A percentile compares a stretch with the other conserved stretches of the same genome.
Evolutionary conservation across 2,888 invertebrate species (phyloP).

Genomic region (Campoplex capitator): DNA sequence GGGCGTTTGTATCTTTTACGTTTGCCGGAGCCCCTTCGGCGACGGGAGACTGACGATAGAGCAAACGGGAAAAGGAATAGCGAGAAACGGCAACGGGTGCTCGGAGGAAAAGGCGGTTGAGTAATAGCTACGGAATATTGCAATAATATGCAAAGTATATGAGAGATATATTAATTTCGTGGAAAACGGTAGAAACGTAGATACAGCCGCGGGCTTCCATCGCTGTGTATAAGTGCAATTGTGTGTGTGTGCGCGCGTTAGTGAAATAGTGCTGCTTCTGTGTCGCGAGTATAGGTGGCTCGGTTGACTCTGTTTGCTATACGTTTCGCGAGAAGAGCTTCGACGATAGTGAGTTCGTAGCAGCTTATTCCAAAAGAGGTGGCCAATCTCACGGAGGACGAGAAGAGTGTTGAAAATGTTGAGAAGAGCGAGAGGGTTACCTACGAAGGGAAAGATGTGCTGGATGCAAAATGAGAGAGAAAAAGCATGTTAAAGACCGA

Average conservation of each 20-base stretch:
- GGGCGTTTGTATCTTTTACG: conserved; percentile 26
- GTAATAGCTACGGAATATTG: conserved; percentile 83
- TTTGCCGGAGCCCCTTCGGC: conserved; percentile 37
- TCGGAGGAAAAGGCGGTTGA: conserved; percentile 78
- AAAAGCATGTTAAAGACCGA: not conserved
- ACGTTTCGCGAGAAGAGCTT: conserved; percentile 51
- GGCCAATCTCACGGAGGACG: conserved; percentile 70
- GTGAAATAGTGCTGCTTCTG: conserved; percentile 22
- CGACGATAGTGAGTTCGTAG: conserved; percentile 71
- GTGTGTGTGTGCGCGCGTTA: not conserved
- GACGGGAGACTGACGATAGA: conserved; percentile 40
- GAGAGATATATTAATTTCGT: conserved; percentile 85
- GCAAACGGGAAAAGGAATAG: conserved; percentile 48
- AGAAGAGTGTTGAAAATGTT: conserved; percentile 64
- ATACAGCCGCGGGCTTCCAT: conserved; percentile 72
- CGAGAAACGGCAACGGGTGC: conserved; percentile 59
- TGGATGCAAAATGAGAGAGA: conserved; percentile 1
- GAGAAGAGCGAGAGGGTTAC: conserved; percentile 34
- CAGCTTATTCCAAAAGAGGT: conserved; percentile 79
- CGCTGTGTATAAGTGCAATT: conserved; percentile 16
- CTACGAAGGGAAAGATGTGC: conserved; percentile 36
- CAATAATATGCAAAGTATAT: conserved; percentile 85
- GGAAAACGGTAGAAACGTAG: conserved; percentile 83
- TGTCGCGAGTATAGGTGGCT: conserved; percentile 38
- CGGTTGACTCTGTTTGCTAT: conserved; percentile 56